Base-by-base conservation (phyloP, 2,113 vertebrate species). In the Podocnemis expansa region DNA sequence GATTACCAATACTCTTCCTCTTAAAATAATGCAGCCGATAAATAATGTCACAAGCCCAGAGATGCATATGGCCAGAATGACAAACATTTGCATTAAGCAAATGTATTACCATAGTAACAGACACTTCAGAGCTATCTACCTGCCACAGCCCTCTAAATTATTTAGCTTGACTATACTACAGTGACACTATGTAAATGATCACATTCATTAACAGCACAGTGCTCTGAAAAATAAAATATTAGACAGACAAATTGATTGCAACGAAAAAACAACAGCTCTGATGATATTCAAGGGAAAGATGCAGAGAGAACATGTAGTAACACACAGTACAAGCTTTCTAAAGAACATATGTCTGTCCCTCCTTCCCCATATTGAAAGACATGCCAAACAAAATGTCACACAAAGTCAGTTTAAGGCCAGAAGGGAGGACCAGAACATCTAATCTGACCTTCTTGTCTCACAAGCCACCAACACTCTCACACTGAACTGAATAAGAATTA, bases 61-160 rank as follows among this genome's bases (percentile, higher is more conserved):
- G 91, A 97, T 95, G 90, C 93, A 93, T 91, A 84, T 4, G 75
- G 88, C 80, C 93, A 94, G 90, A 97, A 97, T 96, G 97, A 98
- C 94, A 96, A 97, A 98, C 95, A 97, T 95, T 95, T 95, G 96
- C 96, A 97, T 98, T 97, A 98, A 97, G 95, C 96, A 97, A 98
- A 97, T 93, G 86, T 92, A 98, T 98, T 97, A 85, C 97, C 97
- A 98, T 97, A 97, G 98, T 97, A 98, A 98, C 5, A 97, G 93
- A 93, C 80, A 96, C 91, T 89, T 82, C 84, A 94, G 93, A 96
- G 94, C 94, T 83, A 41, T 97, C 96, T 97, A 98, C 97, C 97
- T 98, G 96, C 94, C 96, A 97, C 90, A 94, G 96, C 88, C 94
- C 93, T 34, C 96, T 98, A 97, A 98, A 97, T 98, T 98, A 98